Evolutionary conservation across 2,888 invertebrate genomes (phyloP), one percentile per base, ranked within the genome.

Genomic region (Sesamia inferens): DNA sequence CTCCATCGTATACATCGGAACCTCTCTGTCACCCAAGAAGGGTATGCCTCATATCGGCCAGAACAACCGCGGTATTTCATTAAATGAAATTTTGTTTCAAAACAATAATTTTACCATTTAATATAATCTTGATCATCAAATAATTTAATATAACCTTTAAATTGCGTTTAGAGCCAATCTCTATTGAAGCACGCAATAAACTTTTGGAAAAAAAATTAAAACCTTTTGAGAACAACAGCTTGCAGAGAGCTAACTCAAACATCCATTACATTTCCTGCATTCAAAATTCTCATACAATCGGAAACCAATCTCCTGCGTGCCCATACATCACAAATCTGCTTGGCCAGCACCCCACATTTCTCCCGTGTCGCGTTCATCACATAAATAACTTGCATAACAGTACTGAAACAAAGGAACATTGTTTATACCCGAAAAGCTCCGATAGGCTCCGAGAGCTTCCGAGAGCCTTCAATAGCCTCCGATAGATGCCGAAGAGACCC

Each of bases 371-470:
- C 82, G 85, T 88, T 85, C 81, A 81, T 85, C 82, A 79, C 85
- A 90, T 83, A 86, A 87, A 89, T 87, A 88, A 87, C 85, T 81
- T 79, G 79, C 72, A 82, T 81, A 88, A 87, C 83, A 81, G 78
- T 78, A 85, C 76, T 66, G 77, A 78, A 83, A 89, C 87, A 89
- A 88, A 82, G 81, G 84, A 83, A 82, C 71, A 79, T 88, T 88
- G 84, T 88, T 85, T 85, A 86, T 83, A 74, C 70, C 72, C 84
- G 79, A 90, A 88, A 85, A 88, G 86, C 84, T 59, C 31, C 63
- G 79, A 66, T 31, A 61, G 39, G 58, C 84, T 62, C 67, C 79
- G 79, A 75, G 48, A 58, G 47, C 2, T 55, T 82, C 69, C 51
- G 51, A 51, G 10, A 57, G 39, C 51, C 83, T 62, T 63, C 77